Base-by-base conservation (phyloP, 2,888 invertebrate genomes). In the Campoplex nolae region DNA sequence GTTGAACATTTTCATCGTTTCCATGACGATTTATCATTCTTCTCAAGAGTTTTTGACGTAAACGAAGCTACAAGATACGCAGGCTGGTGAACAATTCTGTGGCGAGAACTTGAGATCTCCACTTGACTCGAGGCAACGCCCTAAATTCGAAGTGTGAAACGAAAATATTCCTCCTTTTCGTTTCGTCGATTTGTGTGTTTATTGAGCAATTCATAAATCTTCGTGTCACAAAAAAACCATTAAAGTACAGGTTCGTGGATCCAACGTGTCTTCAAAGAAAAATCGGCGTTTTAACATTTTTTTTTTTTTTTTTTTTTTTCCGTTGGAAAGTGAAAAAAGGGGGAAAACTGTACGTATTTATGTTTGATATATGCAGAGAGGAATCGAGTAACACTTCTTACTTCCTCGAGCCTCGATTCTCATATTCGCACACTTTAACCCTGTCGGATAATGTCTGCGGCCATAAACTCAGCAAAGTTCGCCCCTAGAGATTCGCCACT, bases 391-490 rank as follows among this genome's bases (percentile, higher is more conserved):
- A 6, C 68, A 28, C 28, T 54, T 68, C 28, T 32, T 4, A 35
- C 54, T 62, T 65, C 38, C 23, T 7, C 28, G 54, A 28, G 58
- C 45, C 74, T 67, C 77, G 74, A 84, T 78, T 86, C 71, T 67
- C 65, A 54, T 28, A 70, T 45, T n/a, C 83, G 71, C 54, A 76
- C 78, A 48, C 77, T 62, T 73, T 78, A 77, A 83, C 83, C 79
- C 83, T 75, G 71, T 77, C 62, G 87, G 80, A 84, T 84, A 51
- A 81, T 58, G 80, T 65, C 51, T 28, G 87, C 78, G 81, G 80
- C 83, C 89, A 82, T 88, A 89, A 89, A 89, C 75, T 83, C 85
- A 70, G 77, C 68, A 62, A 85, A 76, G 84, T 79, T 71, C 28
- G 81, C 84, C 88, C 84, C 79, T 42, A 83, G 87, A 84, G 86